Base-by-base conservation (phyloP, 2,113 vertebrate genomes). In the Pica pica region DNA sequence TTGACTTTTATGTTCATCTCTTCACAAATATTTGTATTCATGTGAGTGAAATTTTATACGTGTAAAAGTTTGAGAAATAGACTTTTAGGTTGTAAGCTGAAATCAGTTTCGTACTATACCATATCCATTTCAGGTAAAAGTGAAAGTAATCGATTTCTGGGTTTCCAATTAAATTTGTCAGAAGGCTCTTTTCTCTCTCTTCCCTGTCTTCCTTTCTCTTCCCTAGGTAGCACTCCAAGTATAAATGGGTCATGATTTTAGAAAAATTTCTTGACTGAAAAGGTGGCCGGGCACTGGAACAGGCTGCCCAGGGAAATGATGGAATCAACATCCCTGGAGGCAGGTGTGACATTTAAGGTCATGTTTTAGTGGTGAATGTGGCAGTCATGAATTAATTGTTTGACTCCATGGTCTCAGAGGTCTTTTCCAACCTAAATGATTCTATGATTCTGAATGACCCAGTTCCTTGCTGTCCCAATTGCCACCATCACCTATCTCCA, bases 311-410 rank as follows among this genome's bases (percentile, higher is more conserved):
- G 12, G 31, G 28, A 67, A 53, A 16, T 13, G 26, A 12, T 56
- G n/a, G 56, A 24, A 18, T 73, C 6, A 27, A 13, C 31, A 18
- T 59, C 9, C 39, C 31, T 50, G n/a, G 28, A 67, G 7, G 19
- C 37, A 59, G n/a, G 52, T 0, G 1, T 65, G 37, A 5, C 0
- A 1, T 13, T 80, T 44, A 47, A 18, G 22, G 24, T 53, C 24
- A 33, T 6, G 19, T 17, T 69, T 77, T 87, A 44, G 31, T 73
- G 44, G 16, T 71, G 21, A 16, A 52, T 0, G 3, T 52, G 31
- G 6, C 12, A 53, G 28, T 33, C 39, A 8, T 73, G 49, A 5
- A 7, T 74, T 74, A 16, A 60, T 5, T 16, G 7, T 31, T 78
- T 60, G 6, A 7, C 11, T 65, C 3, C 0, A 15, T 61, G 23